A percentile compares a stretch with the other conserved stretches of the same genome.
These are phyloP conservation scores for Xyrauchen texanus DNA, from an alignment of 2,113 vertebrate species.

Conservation along the genomic window DNA sequence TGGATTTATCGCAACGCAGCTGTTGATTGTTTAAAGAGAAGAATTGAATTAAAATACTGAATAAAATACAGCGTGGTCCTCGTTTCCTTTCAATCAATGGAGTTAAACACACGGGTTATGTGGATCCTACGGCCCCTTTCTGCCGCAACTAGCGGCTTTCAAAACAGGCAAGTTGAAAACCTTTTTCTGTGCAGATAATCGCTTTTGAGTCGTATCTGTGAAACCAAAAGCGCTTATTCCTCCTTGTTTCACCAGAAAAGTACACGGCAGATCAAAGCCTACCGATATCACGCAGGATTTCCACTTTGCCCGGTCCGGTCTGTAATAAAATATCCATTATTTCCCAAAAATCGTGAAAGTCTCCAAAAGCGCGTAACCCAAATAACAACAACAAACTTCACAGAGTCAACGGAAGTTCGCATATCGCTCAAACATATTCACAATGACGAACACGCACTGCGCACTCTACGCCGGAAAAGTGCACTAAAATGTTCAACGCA, in stretches of 20 bases:
- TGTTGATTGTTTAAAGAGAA: not conserved
- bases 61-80: not conserved
- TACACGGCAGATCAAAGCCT: constrained; percentile 1
- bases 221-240: not conserved
- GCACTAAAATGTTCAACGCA: constrained; percentile 63
- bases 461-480: constrained; percentile 41
- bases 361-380: constrained; percentile 11
- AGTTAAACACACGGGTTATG: constrained; percentile 2
- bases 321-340: constrained; percentile 39
- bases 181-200: constrained; percentile 29
- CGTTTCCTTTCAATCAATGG: not conserved
- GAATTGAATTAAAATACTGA: not conserved
- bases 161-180: constrained; percentile 21
- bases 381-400: constrained; percentile 5
- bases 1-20: not conserved
- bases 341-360: constrained; percentile 24
- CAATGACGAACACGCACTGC: not conserved
- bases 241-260: not conserved
- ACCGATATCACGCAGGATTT: not conserved
- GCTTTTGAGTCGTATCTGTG: not conserved
- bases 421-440: not conserved
- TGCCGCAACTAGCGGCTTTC: constrained; percentile 28
- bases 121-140: not conserved
- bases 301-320: constrained; percentile 16
- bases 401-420: constrained; percentile 2